Percentiles rank a stretch among this genome's conserved stretches.
phyloP scores from a whole-genome alignment of 2,888 invertebrate genomes.

The Meiosimyza decipiens region DNA sequence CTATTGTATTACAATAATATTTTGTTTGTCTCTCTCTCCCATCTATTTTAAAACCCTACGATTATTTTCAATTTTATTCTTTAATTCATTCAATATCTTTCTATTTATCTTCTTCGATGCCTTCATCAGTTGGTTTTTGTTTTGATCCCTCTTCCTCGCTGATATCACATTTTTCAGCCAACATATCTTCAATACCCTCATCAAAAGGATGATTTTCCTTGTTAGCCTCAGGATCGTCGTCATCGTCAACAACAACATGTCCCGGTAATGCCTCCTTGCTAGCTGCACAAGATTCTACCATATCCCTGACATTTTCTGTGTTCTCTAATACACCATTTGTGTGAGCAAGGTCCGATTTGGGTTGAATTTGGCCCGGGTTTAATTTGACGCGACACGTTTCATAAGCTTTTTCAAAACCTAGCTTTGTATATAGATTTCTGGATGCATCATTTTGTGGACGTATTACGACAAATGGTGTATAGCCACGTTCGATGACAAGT shows the following conservation, averaged over 20 bases:
- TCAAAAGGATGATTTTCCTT: constrained; percentile 57
- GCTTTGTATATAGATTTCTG: constrained; percentile 82
- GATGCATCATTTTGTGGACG: constrained; percentile 89
- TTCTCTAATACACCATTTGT: constrained; percentile 44
- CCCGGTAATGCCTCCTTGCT: constrained; percentile 47
- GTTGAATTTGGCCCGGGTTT: constrained; percentile 68
- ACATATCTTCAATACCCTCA: constrained; percentile 67
- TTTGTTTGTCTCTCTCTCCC: constrained; percentile 36
- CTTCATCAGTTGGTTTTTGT: constrained; percentile 62
- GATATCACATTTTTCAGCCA: constrained; percentile 67
- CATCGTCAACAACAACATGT: constrained; percentile 35
- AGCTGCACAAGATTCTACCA: constrained; percentile 27
- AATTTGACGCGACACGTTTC: constrained; percentile 84
- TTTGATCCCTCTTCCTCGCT: constrained; percentile 53
- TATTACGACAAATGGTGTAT: constrained; percentile 88
- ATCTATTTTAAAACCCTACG: not conserved
- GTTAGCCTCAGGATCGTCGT: constrained; percentile 45
- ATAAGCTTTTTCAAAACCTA: constrained; percentile 84
- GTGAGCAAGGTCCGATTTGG: constrained; percentile 50
- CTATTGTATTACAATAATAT: constrained; percentile 34
- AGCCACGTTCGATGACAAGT: constrained; percentile 78
- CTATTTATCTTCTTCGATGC: constrained; percentile 65
- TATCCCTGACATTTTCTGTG: not conserved
- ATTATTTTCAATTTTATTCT: constrained; percentile 29
- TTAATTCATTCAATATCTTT: constrained; percentile 48